Percentiles rank a stretch among this genome's conserved stretches.
Evolutionary conservation across 2,113 vertebrate species (phyloP).

Genomic region (Butorides virescens): DNA sequence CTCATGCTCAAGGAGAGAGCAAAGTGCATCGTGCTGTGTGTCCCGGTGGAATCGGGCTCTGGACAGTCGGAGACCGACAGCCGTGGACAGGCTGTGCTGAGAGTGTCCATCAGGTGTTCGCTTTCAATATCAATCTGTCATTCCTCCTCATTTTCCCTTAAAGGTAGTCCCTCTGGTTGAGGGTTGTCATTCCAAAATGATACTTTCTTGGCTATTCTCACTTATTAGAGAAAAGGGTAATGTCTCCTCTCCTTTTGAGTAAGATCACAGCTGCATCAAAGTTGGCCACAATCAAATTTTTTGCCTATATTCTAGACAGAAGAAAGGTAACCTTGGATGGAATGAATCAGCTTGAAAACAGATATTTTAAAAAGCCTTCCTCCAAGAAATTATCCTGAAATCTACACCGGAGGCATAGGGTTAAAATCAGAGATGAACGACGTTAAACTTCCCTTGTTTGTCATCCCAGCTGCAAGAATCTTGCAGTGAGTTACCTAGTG

Average conservation of each 20-base stretch:
- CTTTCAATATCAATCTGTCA: background rate
- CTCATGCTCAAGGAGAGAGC: background rate
- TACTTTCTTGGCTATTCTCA: background rate
- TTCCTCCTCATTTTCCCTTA: background rate
- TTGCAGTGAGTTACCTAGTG: background rate
- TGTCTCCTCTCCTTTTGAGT: background rate
- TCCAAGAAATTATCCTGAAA: background rate
- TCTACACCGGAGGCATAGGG: background rate
- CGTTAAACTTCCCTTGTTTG: background rate
- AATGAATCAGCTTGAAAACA: background rate
- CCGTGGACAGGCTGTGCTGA: rapidly evolving
- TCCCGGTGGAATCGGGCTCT: background rate
- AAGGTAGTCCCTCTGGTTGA: background rate
- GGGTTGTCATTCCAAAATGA: background rate
- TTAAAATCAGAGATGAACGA: background rate
- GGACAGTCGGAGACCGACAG: rapidly evolving
- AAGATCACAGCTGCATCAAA: background rate
- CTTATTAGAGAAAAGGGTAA: background rate
- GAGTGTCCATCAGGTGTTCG: background rate
- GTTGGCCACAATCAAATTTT: background rate
- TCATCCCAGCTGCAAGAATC: background rate
- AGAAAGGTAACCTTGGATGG: background rate
- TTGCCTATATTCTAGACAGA: background rate
- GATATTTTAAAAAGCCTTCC: background rate
- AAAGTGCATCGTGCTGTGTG: background rate